phyloP scores from a whole-genome alignment of 2,113 vertebrate species.

The Hippocampus guttulatus region DNA sequence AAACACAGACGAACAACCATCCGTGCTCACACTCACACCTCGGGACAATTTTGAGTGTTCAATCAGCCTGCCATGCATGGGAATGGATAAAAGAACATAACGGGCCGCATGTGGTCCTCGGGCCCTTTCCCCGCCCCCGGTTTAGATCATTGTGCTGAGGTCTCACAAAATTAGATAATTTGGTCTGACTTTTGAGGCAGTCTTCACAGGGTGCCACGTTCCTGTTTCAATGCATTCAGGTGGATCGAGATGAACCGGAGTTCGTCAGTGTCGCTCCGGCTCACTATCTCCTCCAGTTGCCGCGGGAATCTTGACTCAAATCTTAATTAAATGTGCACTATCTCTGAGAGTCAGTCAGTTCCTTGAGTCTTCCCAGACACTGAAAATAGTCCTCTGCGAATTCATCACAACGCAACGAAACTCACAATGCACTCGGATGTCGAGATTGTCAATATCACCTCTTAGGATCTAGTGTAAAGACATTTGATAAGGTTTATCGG shows the following conservation, averaged over 20 bases:
- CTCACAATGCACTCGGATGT: neutral
- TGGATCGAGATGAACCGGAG: neutral
- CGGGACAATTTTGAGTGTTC: no score
- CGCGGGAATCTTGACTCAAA: neutral
- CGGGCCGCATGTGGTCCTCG: no score
- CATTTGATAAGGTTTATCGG: neutral
- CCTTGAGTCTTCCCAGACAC: neutral
- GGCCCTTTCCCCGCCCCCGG: neutral
- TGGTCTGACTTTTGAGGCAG: neutral
- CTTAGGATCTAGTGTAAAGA: neutral
- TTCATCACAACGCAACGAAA: neutral
- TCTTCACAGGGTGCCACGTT: neutral
- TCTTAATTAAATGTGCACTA: slow-evolving; percentile 9
- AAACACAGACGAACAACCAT: no score
- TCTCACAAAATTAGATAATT: neutral
- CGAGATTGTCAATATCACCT: neutral
- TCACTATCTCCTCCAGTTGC: neutral
- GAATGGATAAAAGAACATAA: no score
- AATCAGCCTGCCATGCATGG: no score
- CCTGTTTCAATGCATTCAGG: neutral
- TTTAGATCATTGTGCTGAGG: neutral
- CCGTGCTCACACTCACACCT: no score
- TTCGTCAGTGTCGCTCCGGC: neutral
- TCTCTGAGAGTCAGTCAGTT: slow-evolving; percentile 1
- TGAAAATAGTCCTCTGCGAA: neutral